Base-by-base conservation (phyloP, 2,113 vertebrate genomes). In the Chloropsis hardwickii region DNA sequence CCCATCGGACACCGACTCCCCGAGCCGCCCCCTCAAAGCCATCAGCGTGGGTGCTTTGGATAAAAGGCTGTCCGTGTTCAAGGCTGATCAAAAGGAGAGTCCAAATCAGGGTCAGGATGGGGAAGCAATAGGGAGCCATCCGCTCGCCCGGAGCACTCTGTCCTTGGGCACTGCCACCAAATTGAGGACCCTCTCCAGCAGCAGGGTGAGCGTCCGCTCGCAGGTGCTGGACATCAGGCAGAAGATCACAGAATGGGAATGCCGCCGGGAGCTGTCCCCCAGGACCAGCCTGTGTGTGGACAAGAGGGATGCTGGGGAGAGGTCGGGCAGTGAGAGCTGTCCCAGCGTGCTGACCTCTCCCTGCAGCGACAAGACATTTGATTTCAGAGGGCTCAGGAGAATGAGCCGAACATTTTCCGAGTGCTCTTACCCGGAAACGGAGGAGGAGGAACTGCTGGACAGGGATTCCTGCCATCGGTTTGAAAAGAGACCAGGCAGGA, bases 191-290 rank as follows among this genome's bases (percentile, higher is more conserved):
- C 87, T 98, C 44, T 98, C 99, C n/a, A 96, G 98, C 78, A 98
- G 98, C 92, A 97, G 97, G 67, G 86, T 97, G 5, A 97, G 98
- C 1, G 64, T 98, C n/a, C 98, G 98, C 87, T 97, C 98, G 23
- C 98, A 98, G 81, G 98, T 97, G 0, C 93, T 98, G 84, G 98
- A 98, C 85, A 99, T 99, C 97, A 98, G 98, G 95, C 99, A 99
- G 97, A 99, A 99, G 97, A 99, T 99, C 96, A 99, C 99, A 86
- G 98, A 99, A 99, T 99, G 99, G 99, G 99, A 99, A 94, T 99
- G 98, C 97, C 98, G 99, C 82, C 98, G 97, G 85, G 98, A 98
- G 88, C 73, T 95, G 50, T 97, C 98, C 29, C 98, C 99, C 98
- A 99, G 98, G 96, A 98, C 98, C 97, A 99, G 98, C 67, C n/a